These are phyloP conservation scores for Dendroctonus ponderosae DNA, from an alignment of 1,140 invertebrate genomes.

Conservation along the genomic window DNA sequence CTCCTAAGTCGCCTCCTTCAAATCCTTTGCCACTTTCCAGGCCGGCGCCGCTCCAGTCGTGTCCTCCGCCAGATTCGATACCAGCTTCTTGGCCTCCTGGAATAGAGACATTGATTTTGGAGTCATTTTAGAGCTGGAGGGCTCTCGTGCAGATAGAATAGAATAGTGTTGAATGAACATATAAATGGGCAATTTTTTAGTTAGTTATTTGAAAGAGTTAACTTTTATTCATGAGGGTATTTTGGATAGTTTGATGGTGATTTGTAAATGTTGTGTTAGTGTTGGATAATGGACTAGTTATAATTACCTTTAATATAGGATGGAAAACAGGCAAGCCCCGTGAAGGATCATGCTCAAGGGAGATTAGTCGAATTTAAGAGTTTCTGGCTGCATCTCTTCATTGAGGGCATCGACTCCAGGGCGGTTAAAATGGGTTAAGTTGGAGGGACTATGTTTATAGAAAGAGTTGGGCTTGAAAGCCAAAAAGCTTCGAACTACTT, in stretches of 20 bases:
- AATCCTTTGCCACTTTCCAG: neutral
- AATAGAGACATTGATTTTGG: conserved; percentile 3
- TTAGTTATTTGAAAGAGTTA: too few relatives aligned
- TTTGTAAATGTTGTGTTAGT: neutral
- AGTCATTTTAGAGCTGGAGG: neutral
- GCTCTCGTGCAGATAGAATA: neutral
- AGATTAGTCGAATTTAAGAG: neutral
- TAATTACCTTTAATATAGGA: conserved; percentile 20
- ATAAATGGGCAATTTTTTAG: too few relatives aligned
- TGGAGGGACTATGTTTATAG: too few relatives aligned
- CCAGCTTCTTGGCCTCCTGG: conserved; percentile 2
- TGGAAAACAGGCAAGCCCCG: conserved; percentile 2
- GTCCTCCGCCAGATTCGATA: conserved; percentile 30
- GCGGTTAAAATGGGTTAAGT: too few relatives aligned
- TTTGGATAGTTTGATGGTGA: neutral
- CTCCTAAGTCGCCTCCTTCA: conserved; percentile 3
- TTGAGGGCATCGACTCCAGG: too few relatives aligned
- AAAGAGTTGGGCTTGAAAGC: too few relatives aligned
- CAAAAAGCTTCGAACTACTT: too few relatives aligned
- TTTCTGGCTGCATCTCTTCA: too few relatives aligned
- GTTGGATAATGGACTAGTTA: conserved; percentile 2
- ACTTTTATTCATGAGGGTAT: too few relatives aligned
- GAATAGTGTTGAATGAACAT: neutral
- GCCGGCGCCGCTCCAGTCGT: conserved; percentile 24
- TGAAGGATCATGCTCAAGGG: conserved; percentile 16